Percentiles rank a stretch among this genome's conserved stretches.
Evolutionary conservation across 1,140 invertebrate species (phyloP).

Genomic region (Phocides pigmalion): DNA sequence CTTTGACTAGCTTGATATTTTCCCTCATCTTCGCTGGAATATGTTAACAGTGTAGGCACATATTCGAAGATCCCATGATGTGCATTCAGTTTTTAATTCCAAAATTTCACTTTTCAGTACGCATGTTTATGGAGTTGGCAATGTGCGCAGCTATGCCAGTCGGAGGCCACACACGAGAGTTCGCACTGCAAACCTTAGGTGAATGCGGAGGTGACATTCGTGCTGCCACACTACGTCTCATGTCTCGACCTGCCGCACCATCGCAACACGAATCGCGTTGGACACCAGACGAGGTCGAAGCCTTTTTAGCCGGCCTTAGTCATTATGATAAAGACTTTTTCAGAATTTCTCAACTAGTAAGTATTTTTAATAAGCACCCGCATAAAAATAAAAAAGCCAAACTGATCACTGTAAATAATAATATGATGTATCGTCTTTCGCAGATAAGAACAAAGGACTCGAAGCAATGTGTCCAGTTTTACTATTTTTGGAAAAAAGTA

Average conservation of each 20-base stretch:
- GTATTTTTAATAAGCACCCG: slow-evolving; percentile 22
- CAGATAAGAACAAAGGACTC: slow-evolving; percentile 94
- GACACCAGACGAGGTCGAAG: slow-evolving; percentile 93
- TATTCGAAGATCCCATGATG: no score
- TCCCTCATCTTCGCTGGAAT: no score
- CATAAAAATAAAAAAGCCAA: not conserved
- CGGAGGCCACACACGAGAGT: slow-evolving; percentile 96
- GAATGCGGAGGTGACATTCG: slow-evolving; percentile 94
- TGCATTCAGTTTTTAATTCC: not conserved
- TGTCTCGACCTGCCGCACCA: slow-evolving; percentile 89
- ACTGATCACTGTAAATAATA: not conserved
- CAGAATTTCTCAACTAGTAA: slow-evolving; percentile 93
- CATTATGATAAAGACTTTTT: slow-evolving; percentile 98
- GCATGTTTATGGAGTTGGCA: slow-evolving; percentile 96
- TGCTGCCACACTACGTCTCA: slow-evolving; percentile 93
- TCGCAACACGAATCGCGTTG: slow-evolving; percentile 92
- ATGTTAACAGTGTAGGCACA: no score
- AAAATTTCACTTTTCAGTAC: slow-evolving; percentile 84
- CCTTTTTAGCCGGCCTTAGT: slow-evolving; percentile 93
- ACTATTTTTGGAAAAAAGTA: slow-evolving; percentile 99
- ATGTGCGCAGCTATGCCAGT: slow-evolving; percentile 95
- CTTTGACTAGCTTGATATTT: no score
- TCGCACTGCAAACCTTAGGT: slow-evolving; percentile 95
- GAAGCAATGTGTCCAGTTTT: slow-evolving; percentile 98
- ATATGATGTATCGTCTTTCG: slow-evolving; percentile 43